phyloP scores from a whole-genome alignment of 2,888 invertebrate species.

The Drosophila atripex region DNA sequence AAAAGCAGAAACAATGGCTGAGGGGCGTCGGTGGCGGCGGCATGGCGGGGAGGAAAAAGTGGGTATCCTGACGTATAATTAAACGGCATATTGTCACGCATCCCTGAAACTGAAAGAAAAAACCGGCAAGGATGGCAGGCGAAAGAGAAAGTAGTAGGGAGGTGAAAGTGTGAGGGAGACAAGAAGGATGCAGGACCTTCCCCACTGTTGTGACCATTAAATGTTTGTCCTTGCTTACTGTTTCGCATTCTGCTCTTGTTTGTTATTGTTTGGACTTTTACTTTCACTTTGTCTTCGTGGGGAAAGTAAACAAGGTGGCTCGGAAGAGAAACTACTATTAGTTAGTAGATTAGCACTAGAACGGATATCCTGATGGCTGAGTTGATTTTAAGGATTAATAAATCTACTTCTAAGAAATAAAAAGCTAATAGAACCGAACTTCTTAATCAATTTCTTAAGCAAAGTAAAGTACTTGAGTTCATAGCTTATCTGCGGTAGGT shows the following conservation, averaged over 20 bases:
- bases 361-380: background rate
- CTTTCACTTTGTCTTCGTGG: background rate
- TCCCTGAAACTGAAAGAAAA: conserved; percentile 50
- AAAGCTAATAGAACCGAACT: background rate
- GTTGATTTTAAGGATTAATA: background rate
- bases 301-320: conserved; percentile 12
- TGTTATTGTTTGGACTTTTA: conserved; percentile 29
- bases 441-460: background rate
- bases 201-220: conserved; percentile 50
- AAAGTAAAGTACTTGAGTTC: too few relatives aligned
- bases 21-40: background rate
- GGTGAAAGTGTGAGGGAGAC: conserved; percentile 20
- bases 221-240: conserved; percentile 40
- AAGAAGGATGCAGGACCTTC: conserved; percentile 17
- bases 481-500: background rate
- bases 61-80: conserved; percentile 75
- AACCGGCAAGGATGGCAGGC: background rate
- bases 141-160: conserved; percentile 6
- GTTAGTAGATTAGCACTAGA: background rate
- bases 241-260: conserved; percentile 16
- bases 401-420: background rate
- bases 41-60: conserved; percentile 13
- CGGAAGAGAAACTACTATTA: conserved; percentile 10
- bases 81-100: conserved; percentile 78
- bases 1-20: conserved; percentile 31